Evolutionary conservation across 2,888 invertebrate genomes (phyloP).

Genomic region (Andrena chrysosceles): DNA sequence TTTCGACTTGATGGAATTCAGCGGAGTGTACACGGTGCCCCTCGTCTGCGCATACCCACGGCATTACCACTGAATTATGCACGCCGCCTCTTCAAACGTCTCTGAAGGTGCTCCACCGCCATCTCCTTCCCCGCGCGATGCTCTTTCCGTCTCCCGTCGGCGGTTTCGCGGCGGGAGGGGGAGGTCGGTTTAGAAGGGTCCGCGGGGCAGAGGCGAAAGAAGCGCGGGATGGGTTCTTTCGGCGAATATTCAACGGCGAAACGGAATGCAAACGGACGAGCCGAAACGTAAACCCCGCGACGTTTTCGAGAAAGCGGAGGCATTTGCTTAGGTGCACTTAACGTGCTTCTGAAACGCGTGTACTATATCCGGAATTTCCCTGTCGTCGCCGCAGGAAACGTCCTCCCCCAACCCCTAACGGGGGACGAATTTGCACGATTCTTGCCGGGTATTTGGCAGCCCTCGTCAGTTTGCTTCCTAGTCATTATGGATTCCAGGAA

Average conservation of each 20-base stretch:
- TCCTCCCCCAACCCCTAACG: constrained; percentile 1
- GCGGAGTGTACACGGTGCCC: constrained; percentile 55
- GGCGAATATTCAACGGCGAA: constrained; percentile 65
- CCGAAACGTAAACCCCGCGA: constrained; percentile 71
- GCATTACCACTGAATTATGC: constrained; percentile 75
- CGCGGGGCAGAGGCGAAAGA: constrained; percentile 7
- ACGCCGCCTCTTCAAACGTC: constrained; percentile 68
- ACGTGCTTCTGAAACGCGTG: constrained; percentile 58
- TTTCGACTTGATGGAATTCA: constrained; percentile 59
- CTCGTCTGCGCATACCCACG: constrained; percentile 60
- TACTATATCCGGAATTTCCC: constrained; percentile 23
- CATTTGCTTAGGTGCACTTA: constrained; percentile 73
- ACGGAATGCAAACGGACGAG: constrained; percentile 71
- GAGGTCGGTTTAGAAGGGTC: neutral
- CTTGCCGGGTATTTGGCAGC: constrained; percentile 14
- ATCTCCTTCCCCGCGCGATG: constrained; percentile 7
- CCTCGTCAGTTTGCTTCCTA: neutral
- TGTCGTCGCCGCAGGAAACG: constrained; percentile 30
- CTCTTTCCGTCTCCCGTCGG: constrained; percentile 20
- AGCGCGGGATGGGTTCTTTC: constrained; percentile 57
- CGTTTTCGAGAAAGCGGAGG: constrained; percentile 40
- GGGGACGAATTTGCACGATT: constrained; percentile 36
- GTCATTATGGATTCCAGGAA: neutral
- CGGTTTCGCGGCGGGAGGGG: constrained; percentile 36
- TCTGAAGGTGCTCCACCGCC: constrained; percentile 55